phyloP scores from a whole-genome alignment of 2,888 invertebrate species.

The Lepidocyrtoides sp. region DNA sequence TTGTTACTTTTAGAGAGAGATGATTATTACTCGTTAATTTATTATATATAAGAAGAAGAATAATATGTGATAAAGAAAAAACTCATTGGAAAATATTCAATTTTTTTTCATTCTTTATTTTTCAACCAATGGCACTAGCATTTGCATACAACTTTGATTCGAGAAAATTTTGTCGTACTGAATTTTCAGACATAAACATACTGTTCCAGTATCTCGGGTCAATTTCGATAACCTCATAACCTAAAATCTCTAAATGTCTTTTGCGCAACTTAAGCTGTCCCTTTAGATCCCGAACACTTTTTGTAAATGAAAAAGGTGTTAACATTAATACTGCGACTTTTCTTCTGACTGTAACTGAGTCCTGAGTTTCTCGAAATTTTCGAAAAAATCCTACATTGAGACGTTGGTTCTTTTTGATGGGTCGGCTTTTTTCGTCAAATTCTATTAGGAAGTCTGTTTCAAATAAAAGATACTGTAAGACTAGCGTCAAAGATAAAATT shows the following conservation, averaged over 20 bases:
- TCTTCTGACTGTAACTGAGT: conserved; percentile 63
- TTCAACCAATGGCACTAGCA: conserved; percentile 12
- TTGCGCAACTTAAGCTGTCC: conserved; percentile 88
- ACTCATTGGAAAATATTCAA: neutral
- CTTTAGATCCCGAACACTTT: conserved; percentile 87
- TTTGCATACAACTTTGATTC: conserved; percentile 79
- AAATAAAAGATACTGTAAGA: neutral
- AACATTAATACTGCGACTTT: conserved; percentile 88
- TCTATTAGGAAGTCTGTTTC: conserved; percentile 85
- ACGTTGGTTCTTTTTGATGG: conserved; percentile 64
- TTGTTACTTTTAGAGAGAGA: conserved; percentile 71
- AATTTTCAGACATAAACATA: conserved; percentile 88
- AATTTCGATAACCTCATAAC: conserved; percentile 89
- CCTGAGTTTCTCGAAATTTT: conserved; percentile 42
- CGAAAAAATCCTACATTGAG: conserved; percentile 44
- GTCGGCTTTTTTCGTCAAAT: conserved; percentile 82
- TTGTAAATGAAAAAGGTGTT: conserved; percentile 87
- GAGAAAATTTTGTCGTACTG: conserved; percentile 87
- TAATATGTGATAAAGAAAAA: conserved; percentile 67
- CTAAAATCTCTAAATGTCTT: conserved; percentile 90
- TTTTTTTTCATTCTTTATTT: neutral
- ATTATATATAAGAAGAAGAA: conserved; percentile 61
- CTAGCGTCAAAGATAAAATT: neutral
- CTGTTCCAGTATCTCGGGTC: conserved; percentile 88
- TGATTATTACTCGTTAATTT: conserved; percentile 69